A percentile compares a stretch with the other conserved stretches of the same genome.
These are phyloP conservation scores for Dermochelys coriacea DNA, from an alignment of 2,797 vertebrate genomes.

Conservation along the genomic window DNA sequence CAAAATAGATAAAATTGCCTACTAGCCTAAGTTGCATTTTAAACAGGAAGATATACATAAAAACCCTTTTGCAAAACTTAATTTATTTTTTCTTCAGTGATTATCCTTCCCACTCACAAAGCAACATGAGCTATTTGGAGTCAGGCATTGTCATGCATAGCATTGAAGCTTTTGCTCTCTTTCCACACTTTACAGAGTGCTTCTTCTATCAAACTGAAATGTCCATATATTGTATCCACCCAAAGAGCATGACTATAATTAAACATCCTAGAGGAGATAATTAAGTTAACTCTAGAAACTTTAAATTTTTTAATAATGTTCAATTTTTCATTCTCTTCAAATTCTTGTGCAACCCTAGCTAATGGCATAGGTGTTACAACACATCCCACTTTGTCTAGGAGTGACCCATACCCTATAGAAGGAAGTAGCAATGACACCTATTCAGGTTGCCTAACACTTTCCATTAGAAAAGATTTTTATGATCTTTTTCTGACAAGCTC, in stretches of 20 bases:
- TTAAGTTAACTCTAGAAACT: neutral
- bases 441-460: neutral
- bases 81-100: neutral
- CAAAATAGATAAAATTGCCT: neutral
- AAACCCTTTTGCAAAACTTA: accelerated
- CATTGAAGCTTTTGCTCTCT: neutral
- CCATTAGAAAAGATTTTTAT: constrained; percentile 16
- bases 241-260: neutral
- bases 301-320: neutral
- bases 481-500: constrained; percentile 9
- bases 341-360: too few species aligned
- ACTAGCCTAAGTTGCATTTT: neutral
- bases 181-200: neutral
- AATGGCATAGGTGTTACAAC: neutral
- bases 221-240: neutral
- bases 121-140: neutral
- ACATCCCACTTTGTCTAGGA: neutral
- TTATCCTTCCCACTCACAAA: neutral
- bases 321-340: neutral
- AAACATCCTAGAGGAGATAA: neutral
- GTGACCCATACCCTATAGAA: accelerated
- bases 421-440: neutral
- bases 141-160: neutral
- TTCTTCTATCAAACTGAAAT: neutral
- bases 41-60: neutral